These are phyloP conservation scores for Rhyacichthys aspro DNA, from an alignment of 2,797 vertebrate genomes.

Conservation along the genomic window DNA sequence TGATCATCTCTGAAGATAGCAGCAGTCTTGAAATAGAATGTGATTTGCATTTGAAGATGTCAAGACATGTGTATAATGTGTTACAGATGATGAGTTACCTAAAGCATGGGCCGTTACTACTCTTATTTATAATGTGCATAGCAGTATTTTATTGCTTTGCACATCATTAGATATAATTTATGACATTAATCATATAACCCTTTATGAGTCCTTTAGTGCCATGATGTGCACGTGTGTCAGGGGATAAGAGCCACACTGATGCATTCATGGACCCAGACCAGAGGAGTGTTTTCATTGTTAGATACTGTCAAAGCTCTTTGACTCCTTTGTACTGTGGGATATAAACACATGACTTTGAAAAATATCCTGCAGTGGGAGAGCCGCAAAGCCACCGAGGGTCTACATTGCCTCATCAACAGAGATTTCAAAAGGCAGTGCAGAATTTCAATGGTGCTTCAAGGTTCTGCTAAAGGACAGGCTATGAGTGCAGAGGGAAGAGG, in stretches of 20 bases:
- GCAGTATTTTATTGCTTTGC: slow-evolving; percentile 39
- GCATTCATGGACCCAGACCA: slow-evolving; percentile 52
- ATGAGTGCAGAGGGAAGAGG: slow-evolving; percentile 41
- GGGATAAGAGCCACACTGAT: too few relatives aligned
- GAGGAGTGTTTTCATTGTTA: slow-evolving; percentile 76
- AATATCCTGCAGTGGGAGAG: slow-evolving; percentile 77
- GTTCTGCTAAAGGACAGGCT: slow-evolving; percentile 79
- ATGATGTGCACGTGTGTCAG: slow-evolving; percentile 34
- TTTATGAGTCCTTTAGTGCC: slow-evolving; percentile 36
- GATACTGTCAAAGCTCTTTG: slow-evolving; percentile 73
- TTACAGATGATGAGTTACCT: slow-evolving; percentile 41
- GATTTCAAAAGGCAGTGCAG: slow-evolving; percentile 80
- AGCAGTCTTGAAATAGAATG: slow-evolving; percentile 60
- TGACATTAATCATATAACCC: slow-evolving; percentile 41
- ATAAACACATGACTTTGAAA: slow-evolving; percentile 85
- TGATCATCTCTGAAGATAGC: slow-evolving; percentile 74
- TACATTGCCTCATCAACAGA: slow-evolving; percentile 81
- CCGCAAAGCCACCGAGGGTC: slow-evolving; percentile 68
- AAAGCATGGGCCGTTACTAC: slow-evolving; percentile 9
- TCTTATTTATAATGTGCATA: slow-evolving; percentile 30
- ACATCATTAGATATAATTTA: slow-evolving; percentile 41
- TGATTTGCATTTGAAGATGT: slow-evolving; percentile 61
- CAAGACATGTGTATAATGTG: slow-evolving; percentile 14
- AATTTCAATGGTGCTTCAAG: slow-evolving; percentile 83
- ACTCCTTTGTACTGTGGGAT: slow-evolving; percentile 76